phyloP scores from a whole-genome alignment of 2,888 invertebrate genomes.

The Willowsia nigromaculata region DNA sequence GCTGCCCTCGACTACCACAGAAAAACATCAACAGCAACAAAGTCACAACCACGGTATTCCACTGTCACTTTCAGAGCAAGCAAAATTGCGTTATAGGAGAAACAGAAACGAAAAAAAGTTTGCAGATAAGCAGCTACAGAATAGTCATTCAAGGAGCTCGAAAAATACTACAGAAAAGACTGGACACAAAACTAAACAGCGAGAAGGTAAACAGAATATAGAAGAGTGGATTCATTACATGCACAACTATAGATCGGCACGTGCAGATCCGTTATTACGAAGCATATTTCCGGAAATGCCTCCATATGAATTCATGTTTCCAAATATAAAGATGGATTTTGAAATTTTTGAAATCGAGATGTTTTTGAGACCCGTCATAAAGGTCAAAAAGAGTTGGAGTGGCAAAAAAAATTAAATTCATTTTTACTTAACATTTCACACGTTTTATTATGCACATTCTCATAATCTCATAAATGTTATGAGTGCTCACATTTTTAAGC shows the following conservation, averaged over 20 bases:
- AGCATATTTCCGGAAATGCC: not conserved
- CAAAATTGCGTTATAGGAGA: slow-evolving; percentile 28
- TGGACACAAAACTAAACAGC: not conserved
- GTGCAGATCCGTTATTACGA: not conserved
- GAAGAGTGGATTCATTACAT: not conserved
- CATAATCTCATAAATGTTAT: too few species aligned
- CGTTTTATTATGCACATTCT: too few species aligned
- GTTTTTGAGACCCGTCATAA: slow-evolving; percentile 66
- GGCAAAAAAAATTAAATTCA: not conserved
- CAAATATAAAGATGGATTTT: slow-evolving; percentile 66
- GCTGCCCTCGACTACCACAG: not conserved
- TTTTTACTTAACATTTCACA: too few species aligned
- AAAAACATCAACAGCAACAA: slow-evolving; percentile 23
- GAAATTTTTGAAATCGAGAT: slow-evolving; percentile 73
- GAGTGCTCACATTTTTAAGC: too few species aligned
- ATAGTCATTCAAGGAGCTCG: not conserved
- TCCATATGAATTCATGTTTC: slow-evolving; percentile 36
- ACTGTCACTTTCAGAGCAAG: slow-evolving; percentile 45
- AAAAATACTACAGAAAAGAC: slow-evolving; percentile 44
- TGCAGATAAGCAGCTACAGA: not conserved
- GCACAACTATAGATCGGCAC: slow-evolving; percentile 5
- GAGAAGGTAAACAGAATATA: slow-evolving; percentile 32
- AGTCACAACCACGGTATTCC: slow-evolving; percentile 24
- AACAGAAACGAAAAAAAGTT: slow-evolving; percentile 24
- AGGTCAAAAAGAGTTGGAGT: not conserved